phyloP scores from a whole-genome alignment of 2,113 vertebrate species.

The Pituophis catenifer region DNA sequence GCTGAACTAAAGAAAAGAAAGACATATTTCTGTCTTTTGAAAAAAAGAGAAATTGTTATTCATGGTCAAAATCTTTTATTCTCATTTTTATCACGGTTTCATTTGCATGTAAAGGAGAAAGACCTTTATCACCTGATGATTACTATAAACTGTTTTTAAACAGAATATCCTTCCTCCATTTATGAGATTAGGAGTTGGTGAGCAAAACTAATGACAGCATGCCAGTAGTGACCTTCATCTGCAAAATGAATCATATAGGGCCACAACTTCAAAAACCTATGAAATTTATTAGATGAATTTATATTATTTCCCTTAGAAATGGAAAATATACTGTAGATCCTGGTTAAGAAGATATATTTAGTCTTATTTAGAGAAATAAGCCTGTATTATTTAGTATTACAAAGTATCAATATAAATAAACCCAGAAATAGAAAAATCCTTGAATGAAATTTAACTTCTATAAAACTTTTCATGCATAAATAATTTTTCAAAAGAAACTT shows the following conservation, averaged over 20 bases:
- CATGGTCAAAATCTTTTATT: constrained; percentile 37
- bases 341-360: not conserved
- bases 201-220: not conserved
- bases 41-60: constrained; percentile 29
- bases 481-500: not conserved
- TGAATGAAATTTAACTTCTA: not conserved
- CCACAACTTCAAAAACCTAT: not conserved
- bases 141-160: constrained; percentile 40
- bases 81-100: constrained; percentile 38
- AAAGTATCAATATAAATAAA: not conserved
- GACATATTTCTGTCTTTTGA: constrained; percentile 30
- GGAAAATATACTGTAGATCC: not conserved
- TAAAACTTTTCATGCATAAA: not conserved
- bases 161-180: constrained; percentile 19
- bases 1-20: constrained; percentile 13
- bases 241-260: not conserved
- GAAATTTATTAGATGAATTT: constrained; percentile 5
- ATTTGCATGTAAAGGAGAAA: constrained; percentile 21
- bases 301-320: not conserved
- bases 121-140: constrained; percentile 43
- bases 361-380: not conserved
- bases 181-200: not conserved
- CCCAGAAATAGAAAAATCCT: not conserved
- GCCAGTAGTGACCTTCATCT: constrained; percentile 1
- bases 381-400: not conserved